Evolutionary conservation across 1,140 invertebrate genomes (phyloP), one percentile per base, ranked within the genome.

Genomic region (Drosophila albomicans): DNA sequence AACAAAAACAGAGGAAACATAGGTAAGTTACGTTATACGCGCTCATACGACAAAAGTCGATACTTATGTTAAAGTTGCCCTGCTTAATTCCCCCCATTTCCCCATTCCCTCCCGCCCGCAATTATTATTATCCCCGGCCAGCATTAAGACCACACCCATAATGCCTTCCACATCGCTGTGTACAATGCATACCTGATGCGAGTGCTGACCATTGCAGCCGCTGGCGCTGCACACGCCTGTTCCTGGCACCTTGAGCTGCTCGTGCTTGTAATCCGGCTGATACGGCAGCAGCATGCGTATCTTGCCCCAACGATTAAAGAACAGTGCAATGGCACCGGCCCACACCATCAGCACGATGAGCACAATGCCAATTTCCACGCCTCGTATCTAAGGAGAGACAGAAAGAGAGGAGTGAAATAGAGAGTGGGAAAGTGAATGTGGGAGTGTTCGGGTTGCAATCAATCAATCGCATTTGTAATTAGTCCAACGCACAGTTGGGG

Each of bases 241-340:
- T 10, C 96, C 96, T 1, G 96, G 96, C 35, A 96, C 96, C 93
- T 97, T 96, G 2, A 96, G 92, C 91, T 96, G 96, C 87, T 97
- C 96, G 74, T 96, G 95, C 89, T 97, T 97, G 92, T 97, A 97
- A 79, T 97, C 97, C 5, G 97, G 97, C 87, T 98, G 97, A 92
- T 98, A 98, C 1, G 97, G 97, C 75, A 98, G 93, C 66, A 98
- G 93, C 97, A 98, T 98, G 43, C 97, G 94, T 49, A 98, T 98
- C 94, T 98, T 98, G 11, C 97, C 97, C 97, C 97, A 98, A 38
- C 96, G 94, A 91, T 97, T 98, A 93, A 98, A 97, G 94, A 98
- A 98, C 3, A 98, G 93, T 0, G 96, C 96, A 82, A 98, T 98
- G 7, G 97, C 97, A 0, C 95, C 97, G 3, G 96, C 95, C 97